Evolutionary conservation across 2,797 vertebrate genomes (phyloP).

Genomic region (Coccyzus lansbergi): DNA sequence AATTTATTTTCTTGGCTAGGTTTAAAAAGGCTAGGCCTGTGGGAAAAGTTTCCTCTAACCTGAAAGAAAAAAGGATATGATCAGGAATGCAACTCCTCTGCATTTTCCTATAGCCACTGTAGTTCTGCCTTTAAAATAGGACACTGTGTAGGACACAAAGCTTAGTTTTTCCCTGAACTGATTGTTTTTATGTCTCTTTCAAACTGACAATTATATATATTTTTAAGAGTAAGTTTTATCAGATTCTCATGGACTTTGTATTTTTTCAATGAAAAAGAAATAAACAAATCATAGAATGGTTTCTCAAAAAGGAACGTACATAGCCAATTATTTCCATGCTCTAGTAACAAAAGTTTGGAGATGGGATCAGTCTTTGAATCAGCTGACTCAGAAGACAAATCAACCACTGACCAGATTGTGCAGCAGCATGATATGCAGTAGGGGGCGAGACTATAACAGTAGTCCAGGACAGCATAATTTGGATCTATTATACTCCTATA

Average conservation of each 20-base stretch:
- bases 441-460: neutral
- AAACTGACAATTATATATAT: neutral
- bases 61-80: neutral
- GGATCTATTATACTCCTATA: neutral
- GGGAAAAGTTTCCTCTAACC: neutral
- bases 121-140: neutral
- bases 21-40: neutral
- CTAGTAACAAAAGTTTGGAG: neutral
- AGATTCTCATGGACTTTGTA: neutral
- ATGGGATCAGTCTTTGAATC: neutral
- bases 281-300: neutral
- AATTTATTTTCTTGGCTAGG: neutral
- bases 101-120: neutral
- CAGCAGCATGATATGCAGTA: neutral
- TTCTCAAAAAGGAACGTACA: neutral
- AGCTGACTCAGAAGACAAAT: neutral
- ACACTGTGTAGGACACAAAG: neutral
- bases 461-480: neutral
- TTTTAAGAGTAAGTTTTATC: neutral
- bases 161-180: neutral
- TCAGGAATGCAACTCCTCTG: neutral
- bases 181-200: neutral
- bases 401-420: neutral
- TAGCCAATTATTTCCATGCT: slow-evolving; percentile 1
- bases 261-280: neutral